Evolutionary conservation across 2,888 invertebrate genomes (phyloP).

Genomic region (Laspeyria flexula): DNA sequence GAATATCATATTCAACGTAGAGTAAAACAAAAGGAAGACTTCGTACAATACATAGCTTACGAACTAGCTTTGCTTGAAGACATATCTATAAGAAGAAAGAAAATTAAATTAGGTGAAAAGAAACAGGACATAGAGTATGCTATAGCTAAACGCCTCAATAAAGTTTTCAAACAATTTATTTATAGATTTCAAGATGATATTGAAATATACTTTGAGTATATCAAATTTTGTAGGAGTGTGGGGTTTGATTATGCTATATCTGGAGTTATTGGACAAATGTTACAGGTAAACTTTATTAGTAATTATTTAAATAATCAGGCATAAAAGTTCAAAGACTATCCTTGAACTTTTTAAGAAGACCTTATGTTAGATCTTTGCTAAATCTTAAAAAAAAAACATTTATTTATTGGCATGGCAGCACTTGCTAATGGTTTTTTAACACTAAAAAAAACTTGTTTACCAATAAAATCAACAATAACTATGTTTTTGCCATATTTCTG

Average conservation of each 20-base stretch:
- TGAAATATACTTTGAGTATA: constrained; percentile 91
- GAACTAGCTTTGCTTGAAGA: constrained; percentile 89
- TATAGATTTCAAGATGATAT: constrained; percentile 90
- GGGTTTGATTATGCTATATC: constrained; percentile 84
- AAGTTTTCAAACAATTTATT: constrained; percentile 90
- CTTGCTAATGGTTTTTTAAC: no score
- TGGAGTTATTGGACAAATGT: constrained; percentile 86
- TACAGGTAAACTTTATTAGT: constrained; percentile 75
- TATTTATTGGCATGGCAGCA: no score
- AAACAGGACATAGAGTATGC: constrained; percentile 88
- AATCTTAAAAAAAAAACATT: no score
- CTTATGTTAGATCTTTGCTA: no score
- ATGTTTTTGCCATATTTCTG: no score
- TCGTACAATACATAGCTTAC: constrained; percentile 89
- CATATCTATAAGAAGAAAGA: constrained; percentile 87
- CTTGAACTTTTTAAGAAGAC: no score
- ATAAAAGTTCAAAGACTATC: no score
- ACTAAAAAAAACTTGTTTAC: no score
- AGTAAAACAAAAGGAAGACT: constrained; percentile 90
- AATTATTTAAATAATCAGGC: not conserved
- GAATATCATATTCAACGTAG: constrained; percentile 90
- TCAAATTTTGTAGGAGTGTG: constrained; percentile 91
- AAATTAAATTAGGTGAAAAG: constrained; percentile 85
- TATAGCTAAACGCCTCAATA: constrained; percentile 90
- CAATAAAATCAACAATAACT: no score